A percentile compares a stretch with the other conserved stretches of the same genome.
phyloP scores from a whole-genome alignment of 2,113 vertebrate species.

The Irena cyanogastra region DNA sequence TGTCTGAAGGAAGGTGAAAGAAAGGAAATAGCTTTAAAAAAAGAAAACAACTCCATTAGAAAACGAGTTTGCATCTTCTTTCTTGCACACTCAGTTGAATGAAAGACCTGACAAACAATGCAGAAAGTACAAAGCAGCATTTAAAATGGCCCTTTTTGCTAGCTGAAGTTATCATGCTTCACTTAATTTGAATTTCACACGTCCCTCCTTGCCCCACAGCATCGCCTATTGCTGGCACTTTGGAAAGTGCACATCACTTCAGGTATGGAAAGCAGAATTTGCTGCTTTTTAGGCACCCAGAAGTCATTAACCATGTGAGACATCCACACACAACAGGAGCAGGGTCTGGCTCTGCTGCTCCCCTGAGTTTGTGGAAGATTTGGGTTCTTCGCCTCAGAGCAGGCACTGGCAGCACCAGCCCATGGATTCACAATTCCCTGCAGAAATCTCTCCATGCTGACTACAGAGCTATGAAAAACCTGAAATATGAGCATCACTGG shows the following conservation, averaged over 20 bases:
- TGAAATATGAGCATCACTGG: neutral
- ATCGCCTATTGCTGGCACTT: neutral
- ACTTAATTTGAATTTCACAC: neutral
- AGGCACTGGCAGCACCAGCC: neutral
- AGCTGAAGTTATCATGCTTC: neutral
- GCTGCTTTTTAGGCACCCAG: neutral
- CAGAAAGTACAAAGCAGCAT: neutral
- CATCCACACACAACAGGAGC: neutral
- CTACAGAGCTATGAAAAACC: neutral
- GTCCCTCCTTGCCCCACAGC: neutral
- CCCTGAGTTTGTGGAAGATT: neutral
- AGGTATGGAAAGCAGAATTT: neutral
- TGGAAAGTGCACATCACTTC: neutral
- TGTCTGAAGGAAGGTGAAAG: neutral
- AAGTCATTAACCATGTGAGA: neutral
- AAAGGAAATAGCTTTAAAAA: neutral
- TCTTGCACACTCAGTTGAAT: neutral
- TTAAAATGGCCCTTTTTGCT: neutral
- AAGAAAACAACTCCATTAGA: neutral
- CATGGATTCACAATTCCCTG: neutral
- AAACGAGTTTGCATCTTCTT: neutral
- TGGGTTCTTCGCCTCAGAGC: neutral
- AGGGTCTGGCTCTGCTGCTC: neutral
- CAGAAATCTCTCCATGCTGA: neutral
- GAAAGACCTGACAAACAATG: neutral